A percentile compares a stretch with the other conserved stretches of the same genome.
These are phyloP conservation scores for Zaprionus africanus DNA, from an alignment of 1,140 invertebrate genomes.

Conservation along the genomic window DNA sequence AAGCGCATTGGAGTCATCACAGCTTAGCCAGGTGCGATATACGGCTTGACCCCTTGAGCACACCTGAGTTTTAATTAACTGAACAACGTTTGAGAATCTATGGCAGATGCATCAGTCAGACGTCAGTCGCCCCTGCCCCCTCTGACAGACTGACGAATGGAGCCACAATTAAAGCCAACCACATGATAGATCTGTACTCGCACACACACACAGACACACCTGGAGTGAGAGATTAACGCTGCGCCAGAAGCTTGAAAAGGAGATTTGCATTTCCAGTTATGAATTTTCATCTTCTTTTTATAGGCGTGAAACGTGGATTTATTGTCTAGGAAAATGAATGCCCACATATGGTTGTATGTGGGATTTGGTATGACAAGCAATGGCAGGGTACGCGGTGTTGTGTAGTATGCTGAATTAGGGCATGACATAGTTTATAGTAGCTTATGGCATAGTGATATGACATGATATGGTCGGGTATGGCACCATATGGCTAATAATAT, in stretches of 20 bases:
- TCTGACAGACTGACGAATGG: slow-evolving; percentile 20
- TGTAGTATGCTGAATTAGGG: too few relatives aligned
- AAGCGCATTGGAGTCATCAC: neutral
- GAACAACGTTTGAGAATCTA: neutral
- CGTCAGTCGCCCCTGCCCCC: neutral
- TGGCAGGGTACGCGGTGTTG: too few relatives aligned
- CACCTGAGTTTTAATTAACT: slow-evolving; percentile 35
- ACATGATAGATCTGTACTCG: slow-evolving; percentile 5
- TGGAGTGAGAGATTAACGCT: neutral
- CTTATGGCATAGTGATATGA: too few relatives aligned
- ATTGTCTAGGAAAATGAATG: neutral
- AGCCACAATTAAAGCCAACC: slow-evolving; percentile 21
- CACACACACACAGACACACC: neutral
- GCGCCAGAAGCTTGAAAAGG: neutral
- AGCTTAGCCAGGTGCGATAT: slow-evolving; percentile 2
- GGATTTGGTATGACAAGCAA: neutral
- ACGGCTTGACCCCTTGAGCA: slow-evolving; percentile 20
- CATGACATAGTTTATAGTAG: too few relatives aligned
- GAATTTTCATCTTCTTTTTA: neutral
- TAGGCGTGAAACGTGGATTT: slow-evolving; percentile 2
- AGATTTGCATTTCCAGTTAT: slow-evolving; percentile 4
- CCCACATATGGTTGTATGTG: neutral
- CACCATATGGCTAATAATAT: too few relatives aligned
- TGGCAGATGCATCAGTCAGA: slow-evolving; percentile 4
- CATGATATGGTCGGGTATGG: too few relatives aligned